Base-by-base conservation (phyloP, 2,888 invertebrate species). In the Marasmarcha lunaedactyla region DNA sequence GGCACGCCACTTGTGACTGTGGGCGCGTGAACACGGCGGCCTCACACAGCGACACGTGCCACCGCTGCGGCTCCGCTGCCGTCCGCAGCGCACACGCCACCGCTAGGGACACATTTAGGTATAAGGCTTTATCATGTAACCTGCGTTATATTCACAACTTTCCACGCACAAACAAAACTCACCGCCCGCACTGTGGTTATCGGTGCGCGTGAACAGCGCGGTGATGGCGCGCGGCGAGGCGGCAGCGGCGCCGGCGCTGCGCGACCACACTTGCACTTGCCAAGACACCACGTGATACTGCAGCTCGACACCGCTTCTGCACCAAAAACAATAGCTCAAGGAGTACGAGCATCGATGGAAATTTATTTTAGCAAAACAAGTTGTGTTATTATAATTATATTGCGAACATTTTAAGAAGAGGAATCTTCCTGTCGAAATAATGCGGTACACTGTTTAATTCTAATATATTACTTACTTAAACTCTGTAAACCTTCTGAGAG, bases 231-330 rank as follows among this genome's bases (percentile, higher is more conserved):
- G 71, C 30, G 57, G 76, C 51, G 69, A 74, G 53, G 57, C 66
- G 56, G 50, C 60, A 54, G 70, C 85, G 38, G 62, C 71, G 7
- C 59, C 61, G 10, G 2, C 7, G 4, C 71, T 71, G 15, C 53
- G 59, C 2, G 64, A 63, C 2, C 62, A 63, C 40, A 74, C 57
- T 48, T 83, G 81, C 20, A 71, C 55, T 47, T 83, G 81, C 43
- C 86, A 85, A 1, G 91, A 90, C 41, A 88, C 85, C 39, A 90
- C 74, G 52, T 85, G 84, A 65, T 88, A 90, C 60, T 90, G 88
- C 54, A 88, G 70, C 58, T 89, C 89, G n/a, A 85, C 85, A 0
- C 88, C 89, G 52, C 87, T 87, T 59, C 90, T 90, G 60, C 51
- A 68, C 69, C 3, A 30, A 25, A 10, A 25, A 25, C 10, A 10